phyloP scores from a whole-genome alignment of 2,888 invertebrate genomes.

The Mesorhabditis spiculigera region DNA sequence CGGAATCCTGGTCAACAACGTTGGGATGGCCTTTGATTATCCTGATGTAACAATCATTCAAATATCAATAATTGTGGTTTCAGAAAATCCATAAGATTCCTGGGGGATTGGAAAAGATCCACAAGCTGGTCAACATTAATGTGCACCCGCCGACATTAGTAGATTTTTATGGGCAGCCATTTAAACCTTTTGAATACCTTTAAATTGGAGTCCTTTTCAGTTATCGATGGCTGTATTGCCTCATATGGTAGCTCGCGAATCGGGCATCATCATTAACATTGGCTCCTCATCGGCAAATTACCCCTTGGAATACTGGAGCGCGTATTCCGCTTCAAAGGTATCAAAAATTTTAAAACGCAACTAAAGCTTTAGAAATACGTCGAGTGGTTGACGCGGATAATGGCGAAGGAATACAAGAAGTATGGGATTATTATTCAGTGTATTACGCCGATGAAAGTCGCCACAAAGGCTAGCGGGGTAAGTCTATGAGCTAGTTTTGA shows the following conservation, averaged over 20 bases:
- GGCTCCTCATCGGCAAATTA: slow-evolving; percentile 78
- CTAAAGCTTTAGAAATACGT: slow-evolving; percentile 48
- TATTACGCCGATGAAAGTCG: slow-evolving; percentile 52
- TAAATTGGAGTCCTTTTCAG: slow-evolving; percentile 40
- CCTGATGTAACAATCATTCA: slow-evolving; percentile 68
- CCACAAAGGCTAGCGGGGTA: slow-evolving; percentile 53
- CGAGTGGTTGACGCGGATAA: slow-evolving; percentile 51
- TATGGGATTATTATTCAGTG: slow-evolving; percentile 59
- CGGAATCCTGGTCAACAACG: slow-evolving; percentile 74
- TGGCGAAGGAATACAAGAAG: slow-evolving; percentile 59
- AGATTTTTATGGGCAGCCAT: neutral
- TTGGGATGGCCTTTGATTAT: slow-evolving; percentile 79
- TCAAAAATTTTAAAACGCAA: neutral
- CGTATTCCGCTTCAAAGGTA: slow-evolving; percentile 85
- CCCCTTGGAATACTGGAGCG: slow-evolving; percentile 68
- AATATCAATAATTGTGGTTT: neutral
- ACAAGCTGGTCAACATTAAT: slow-evolving; percentile 73
- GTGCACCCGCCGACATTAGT: slow-evolving; percentile 73
- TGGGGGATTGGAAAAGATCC: slow-evolving; percentile 44
- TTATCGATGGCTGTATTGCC: slow-evolving; percentile 83
- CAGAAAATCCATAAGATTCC: slow-evolving; percentile 44
- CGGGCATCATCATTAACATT: slow-evolving; percentile 84
- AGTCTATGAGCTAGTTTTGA: neutral
- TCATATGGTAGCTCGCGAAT: slow-evolving; percentile 75
- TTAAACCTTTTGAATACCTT: neutral